Base-by-base conservation (phyloP, 2,113 vertebrate genomes). In the Grammomys surdaster region DNA sequence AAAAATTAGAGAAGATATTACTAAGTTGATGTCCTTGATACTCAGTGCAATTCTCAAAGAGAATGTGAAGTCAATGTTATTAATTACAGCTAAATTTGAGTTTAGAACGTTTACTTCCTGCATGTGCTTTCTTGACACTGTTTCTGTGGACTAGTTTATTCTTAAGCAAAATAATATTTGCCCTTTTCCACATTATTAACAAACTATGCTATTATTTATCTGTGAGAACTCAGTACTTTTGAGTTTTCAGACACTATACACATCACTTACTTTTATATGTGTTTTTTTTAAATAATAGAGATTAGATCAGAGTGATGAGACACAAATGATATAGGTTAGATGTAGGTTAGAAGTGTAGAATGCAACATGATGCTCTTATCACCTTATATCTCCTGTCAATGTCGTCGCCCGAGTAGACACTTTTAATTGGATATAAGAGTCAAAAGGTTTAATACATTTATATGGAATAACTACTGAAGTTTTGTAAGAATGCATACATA, bases 151-250 rank as follows among this genome's bases (percentile, higher is more conserved):
- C 1, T 86, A 2, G 10, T 54, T 78, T 89, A 60, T 85, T 14
- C 70, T 91, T 85, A 67, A 95, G 69, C 12, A 92, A 85, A 88
- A n/a, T 24, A n/a, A 63, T 70, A 65, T 81, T 60, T 89, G 31
- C 12, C 16, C 69, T 73, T 93, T 89, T 31, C 11, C 17, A 40
- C 19, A 40, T 5, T 80, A 16, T 46, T 75, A 91, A 87, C 22
- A 63, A 84, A 84, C 26, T 28, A 63, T 63, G 14, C 26, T 28
- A n/a, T 43, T 81, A 92, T 84, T 92, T 90, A 58, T 80, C 12
- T 65, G 11, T 75, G 89, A 60, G 63, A n/a, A 51, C n/a, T 87
- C 24, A 95, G 36, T 46, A 58, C 36, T 13, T 19, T 67, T 63
- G 65, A 73, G 11, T 81, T 81, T 81, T 9, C 33, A 84, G 22